Conservation (phyloP, 1,140 invertebrate genomes). For the Bombyx mandarina region DNA sequence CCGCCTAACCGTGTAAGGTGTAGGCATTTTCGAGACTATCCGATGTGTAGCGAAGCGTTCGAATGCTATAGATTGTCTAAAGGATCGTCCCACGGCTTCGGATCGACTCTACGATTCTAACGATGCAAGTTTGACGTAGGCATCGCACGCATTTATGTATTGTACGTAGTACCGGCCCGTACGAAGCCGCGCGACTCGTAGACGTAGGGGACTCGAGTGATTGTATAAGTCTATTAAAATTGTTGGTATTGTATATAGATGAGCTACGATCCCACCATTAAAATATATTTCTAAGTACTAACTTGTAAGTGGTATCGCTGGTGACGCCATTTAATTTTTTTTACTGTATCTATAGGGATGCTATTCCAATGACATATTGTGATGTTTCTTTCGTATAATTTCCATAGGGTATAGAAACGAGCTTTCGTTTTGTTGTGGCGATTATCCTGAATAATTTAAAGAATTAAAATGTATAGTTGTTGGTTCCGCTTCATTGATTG, state of each 20-base stretch:
- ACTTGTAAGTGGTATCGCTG: slow-evolving; percentile 60
- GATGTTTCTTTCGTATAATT: slow-evolving; percentile 54
- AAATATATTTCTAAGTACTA: slow-evolving; percentile 65
- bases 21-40: slow-evolving; percentile 56
- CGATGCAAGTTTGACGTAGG: background rate
- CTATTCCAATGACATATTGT: slow-evolving; percentile 66
- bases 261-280: slow-evolving; percentile 69
- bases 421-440: slow-evolving; percentile 40
- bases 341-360: slow-evolving; percentile 44
- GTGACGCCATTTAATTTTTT: slow-evolving; percentile 49
- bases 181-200: too few species aligned
- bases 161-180: too few species aligned
- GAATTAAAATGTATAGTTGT: slow-evolving; percentile 30
- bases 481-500: slow-evolving; percentile 34
- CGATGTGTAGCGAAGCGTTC: slow-evolving; percentile 49
- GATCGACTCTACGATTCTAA: slow-evolving; percentile 15
- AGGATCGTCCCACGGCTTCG: slow-evolving; percentile 38
- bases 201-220: slow-evolving; percentile 61
- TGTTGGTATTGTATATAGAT: slow-evolving; percentile 69
- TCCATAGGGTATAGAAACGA: slow-evolving; percentile 39
- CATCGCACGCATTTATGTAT: too few species aligned
- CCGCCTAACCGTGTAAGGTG: slow-evolving; percentile 41
- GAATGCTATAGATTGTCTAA: slow-evolving; percentile 60
- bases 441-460: slow-evolving; percentile 38
- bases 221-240: slow-evolving; percentile 63